phyloP scores from a whole-genome alignment of 2,797 vertebrate genomes.

The Acipenser oxyrinchus region DNA sequence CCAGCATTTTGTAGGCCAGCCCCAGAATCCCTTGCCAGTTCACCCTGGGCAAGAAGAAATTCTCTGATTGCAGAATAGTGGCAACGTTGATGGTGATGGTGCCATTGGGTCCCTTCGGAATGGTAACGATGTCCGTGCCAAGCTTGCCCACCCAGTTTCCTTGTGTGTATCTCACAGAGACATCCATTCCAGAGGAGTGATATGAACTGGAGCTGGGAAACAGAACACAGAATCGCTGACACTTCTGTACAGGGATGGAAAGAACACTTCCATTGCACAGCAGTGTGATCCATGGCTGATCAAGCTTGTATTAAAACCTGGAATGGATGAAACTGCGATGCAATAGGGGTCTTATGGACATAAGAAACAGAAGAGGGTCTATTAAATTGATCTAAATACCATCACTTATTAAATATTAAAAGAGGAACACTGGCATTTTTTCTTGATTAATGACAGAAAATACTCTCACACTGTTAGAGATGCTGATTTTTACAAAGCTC shows the following conservation, averaged over 20 bases:
- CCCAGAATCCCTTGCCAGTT: conserved; percentile 96
- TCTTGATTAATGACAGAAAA: too few species aligned
- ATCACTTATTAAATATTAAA: not conserved
- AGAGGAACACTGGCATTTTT: too few species aligned
- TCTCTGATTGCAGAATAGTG: conserved; percentile 77
- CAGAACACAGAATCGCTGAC: conserved; percentile 1
- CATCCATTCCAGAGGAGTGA: conserved; percentile 48
- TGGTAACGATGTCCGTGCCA: conserved; percentile 68
- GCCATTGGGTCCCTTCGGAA: conserved; percentile 73
- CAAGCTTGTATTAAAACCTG: too few species aligned
- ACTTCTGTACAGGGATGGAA: not conserved
- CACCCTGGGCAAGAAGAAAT: conserved; percentile 84
- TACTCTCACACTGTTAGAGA: too few species aligned
- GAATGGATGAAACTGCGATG: too few species aligned
- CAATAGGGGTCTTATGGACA: not conserved
- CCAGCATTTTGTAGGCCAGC: conserved; percentile 77
- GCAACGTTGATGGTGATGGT: conserved; percentile 76
- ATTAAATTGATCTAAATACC: not conserved
- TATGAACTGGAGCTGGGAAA: conserved; percentile 76
- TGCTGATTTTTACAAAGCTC: too few species aligned
- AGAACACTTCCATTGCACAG: too few species aligned
- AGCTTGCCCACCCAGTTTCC: conserved; percentile 91
- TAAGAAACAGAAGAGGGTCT: not conserved
- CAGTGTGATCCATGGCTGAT: too few species aligned
- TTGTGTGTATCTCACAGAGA: conserved; percentile 85